These are phyloP conservation scores for Monopis laevigella DNA, from an alignment of 2,888 invertebrate species.

Conservation along the genomic window DNA sequence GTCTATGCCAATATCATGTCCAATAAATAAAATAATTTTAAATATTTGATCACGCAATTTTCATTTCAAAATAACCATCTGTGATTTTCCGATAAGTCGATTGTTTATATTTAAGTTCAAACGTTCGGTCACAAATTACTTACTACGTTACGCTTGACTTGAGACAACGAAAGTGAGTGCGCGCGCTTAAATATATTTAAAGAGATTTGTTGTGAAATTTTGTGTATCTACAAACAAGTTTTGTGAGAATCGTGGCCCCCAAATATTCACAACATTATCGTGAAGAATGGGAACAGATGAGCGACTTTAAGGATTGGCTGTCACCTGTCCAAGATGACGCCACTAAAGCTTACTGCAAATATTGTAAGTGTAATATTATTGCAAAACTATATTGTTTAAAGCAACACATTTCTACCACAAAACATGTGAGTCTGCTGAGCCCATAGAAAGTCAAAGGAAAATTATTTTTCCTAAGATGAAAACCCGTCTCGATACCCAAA, in stretches of 20 bases:
- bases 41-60: no score
- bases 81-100: no score
- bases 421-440: not conserved
- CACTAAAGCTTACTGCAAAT: constrained; percentile 16
- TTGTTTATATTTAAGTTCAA: no score
- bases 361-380: constrained; percentile 15
- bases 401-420: constrained; percentile 10
- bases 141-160: no score
- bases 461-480: not conserved
- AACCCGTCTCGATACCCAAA: not conserved
- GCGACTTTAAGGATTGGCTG: constrained; percentile 15
- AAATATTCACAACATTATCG: constrained; percentile 8
- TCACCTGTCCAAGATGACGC: constrained; percentile 14
- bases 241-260: not conserved
- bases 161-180: not conserved
- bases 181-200: not conserved
- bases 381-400: constrained; percentile 16
- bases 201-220: no score
- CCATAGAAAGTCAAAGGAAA: not conserved
- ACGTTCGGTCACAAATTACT: no score
- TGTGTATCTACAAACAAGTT: no score
- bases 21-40: no score
- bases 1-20: no score
- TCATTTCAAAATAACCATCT: no score
- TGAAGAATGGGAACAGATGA: constrained; percentile 13